Conservation (phyloP, 2,888 invertebrate genomes). For the Standfussiana lucernea region DNA sequence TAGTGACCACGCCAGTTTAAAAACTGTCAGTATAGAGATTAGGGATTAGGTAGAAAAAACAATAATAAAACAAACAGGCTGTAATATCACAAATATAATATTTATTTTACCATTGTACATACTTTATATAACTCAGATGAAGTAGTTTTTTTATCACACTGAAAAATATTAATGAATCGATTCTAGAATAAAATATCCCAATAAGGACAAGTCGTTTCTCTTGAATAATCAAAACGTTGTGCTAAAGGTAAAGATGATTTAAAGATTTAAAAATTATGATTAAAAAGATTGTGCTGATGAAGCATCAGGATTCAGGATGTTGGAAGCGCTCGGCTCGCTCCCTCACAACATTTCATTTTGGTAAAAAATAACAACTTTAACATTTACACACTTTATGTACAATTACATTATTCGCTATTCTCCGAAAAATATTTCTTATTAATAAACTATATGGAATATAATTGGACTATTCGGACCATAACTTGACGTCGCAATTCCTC, state of each 20-base stretch:
- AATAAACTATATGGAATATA: constrained; percentile 63
- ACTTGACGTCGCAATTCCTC: constrained; percentile 53
- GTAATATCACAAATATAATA: constrained; percentile 89
- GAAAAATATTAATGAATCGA: constrained; percentile 78
- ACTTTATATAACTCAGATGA: constrained; percentile 86
- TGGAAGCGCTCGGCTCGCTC: constrained; percentile 56
- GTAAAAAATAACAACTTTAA: constrained; percentile 77
- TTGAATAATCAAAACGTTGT: constrained; percentile 77
- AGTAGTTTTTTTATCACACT: constrained; percentile 81
- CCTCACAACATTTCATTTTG: constrained; percentile 66
- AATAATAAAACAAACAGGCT: constrained; percentile 61
- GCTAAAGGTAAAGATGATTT: constrained; percentile 76
- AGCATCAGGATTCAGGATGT: constrained; percentile 62
- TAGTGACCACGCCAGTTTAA: no score
- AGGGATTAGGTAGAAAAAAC: neutral
- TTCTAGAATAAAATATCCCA: constrained; percentile 77
- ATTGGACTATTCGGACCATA: constrained; percentile 61
- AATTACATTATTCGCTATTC: constrained; percentile 63
- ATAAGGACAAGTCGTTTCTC: constrained; percentile 79
- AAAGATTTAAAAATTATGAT: constrained; percentile 70
- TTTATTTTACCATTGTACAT: constrained; percentile 89
- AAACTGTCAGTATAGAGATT: no score
- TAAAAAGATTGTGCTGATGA: constrained; percentile 72
- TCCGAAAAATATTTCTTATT: constrained; percentile 55
- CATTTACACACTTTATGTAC: constrained; percentile 72